These are phyloP conservation scores for Myocastor coypus DNA, from an alignment of 2,113 vertebrate species.

Conservation along the genomic window DNA sequence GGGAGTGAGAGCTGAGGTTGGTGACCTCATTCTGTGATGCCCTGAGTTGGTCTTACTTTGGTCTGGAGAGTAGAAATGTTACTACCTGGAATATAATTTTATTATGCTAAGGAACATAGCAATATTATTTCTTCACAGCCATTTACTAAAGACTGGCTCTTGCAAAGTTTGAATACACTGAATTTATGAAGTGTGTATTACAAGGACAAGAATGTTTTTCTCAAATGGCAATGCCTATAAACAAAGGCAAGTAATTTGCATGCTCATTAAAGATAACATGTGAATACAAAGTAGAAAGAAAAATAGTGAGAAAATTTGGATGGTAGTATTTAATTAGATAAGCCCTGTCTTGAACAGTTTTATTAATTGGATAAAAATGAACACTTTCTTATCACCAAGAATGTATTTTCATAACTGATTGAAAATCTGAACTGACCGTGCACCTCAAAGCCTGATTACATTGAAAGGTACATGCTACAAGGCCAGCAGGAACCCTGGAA, in stretches of 20 bases:
- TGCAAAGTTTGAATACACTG: background rate
- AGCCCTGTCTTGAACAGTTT: background rate
- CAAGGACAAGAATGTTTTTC: background rate
- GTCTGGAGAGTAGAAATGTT: background rate
- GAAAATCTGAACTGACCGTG: background rate
- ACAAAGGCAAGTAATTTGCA: background rate
- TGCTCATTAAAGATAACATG: background rate
- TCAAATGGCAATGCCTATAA: background rate
- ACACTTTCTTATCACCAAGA: background rate
- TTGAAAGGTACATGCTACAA: background rate
- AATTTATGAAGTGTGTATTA: background rate
- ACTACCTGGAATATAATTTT: background rate
- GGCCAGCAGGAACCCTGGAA: background rate
- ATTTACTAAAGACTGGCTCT: background rate
- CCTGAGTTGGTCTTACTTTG: background rate
- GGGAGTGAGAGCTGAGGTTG: background rate
- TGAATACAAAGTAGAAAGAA: background rate
- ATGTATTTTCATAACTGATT: background rate
- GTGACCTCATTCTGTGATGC: background rate
- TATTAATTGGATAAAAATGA: conserved; percentile 14
- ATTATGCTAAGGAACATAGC: background rate
- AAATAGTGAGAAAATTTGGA: background rate
- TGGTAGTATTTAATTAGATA: background rate
- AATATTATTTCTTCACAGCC: background rate
- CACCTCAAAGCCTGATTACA: background rate